Conservation (phyloP, 1,140 invertebrate species). For the Pseudomyrmex cubaensis region DNA sequence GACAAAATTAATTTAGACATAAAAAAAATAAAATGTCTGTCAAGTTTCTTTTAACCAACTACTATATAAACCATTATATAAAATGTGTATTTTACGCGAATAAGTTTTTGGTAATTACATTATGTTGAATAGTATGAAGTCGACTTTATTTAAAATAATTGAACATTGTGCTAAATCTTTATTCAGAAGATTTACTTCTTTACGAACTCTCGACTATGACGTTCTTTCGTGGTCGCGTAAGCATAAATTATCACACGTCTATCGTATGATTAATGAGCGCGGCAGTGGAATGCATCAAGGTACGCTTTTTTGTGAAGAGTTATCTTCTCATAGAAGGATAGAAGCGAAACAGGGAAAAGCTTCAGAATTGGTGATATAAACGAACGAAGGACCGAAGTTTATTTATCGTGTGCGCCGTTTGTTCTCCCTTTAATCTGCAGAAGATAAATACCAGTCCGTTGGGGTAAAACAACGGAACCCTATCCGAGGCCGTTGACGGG, state of each 20-base stretch:
- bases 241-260: slow-evolving; percentile 12
- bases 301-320: background rate
- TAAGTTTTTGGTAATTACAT: too few relatives aligned
- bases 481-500: slow-evolving; percentile 30
- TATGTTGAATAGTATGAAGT: too few relatives aligned
- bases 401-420: slow-evolving; percentile 62
- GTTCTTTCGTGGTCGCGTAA: background rate
- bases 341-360: background rate
- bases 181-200: background rate
- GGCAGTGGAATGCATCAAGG: background rate
- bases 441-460: slow-evolving; percentile 63
- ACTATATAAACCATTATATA: too few relatives aligned
- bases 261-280: slow-evolving; percentile 19
- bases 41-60: too few relatives aligned
- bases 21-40: too few relatives aligned
- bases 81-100: too few relatives aligned
- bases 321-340: slow-evolving; percentile 21
- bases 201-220: too few relatives aligned
- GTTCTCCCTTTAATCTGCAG: slow-evolving; percentile 65
- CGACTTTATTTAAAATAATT: too few relatives aligned
- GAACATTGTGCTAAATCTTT: background rate
- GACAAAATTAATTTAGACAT: too few relatives aligned
- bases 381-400: slow-evolving; percentile 54
- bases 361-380: slow-evolving; percentile 42
- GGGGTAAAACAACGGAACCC: slow-evolving; percentile 51